Evolutionary conservation across 2,797 vertebrate genomes (phyloP), one percentile per base, ranked within the genome.

Genomic region (Catostomus latipinnis): DNA sequence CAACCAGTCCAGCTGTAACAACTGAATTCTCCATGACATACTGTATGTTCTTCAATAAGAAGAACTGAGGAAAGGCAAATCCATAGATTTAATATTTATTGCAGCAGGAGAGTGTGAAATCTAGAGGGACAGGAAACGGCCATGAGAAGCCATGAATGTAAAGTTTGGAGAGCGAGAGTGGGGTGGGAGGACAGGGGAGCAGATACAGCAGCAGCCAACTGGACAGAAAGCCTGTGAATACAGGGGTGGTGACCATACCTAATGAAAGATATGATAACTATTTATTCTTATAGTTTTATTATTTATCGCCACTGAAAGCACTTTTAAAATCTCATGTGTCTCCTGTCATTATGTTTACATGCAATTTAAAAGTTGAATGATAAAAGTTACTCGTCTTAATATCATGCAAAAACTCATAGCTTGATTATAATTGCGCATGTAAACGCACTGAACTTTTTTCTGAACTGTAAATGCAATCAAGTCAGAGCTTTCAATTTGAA

Each of bases 81-180:
- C 70, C 69, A 54, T 66, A 58, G 79, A 74, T 74, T 78, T 66
- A 13, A 49, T 76, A 61, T 57, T 76, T 78, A 71, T 83, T 49
- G 50, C 61, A 62, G 71, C 56, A 65, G 62, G 73, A 46, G 71
- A 71, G 75, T 81, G 65, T 76, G 52, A 81, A 85, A 22, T 80
- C 54, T 48, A 84, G 62, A 48, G 6, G 63, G 49, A 81, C 78
- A 80, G 69, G 71, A 84, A 85, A 74, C 56, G 63, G 65, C 66
- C 53, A 46, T 53, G 70, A n/a, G n/a, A n/a, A n/a, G n/a, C n/a
- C n/a, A 81, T 74, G 86, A 84, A 80, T 83, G 60, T 78, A 71
- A 62, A 48, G 74, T 82, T 65, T 46, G 67, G 56, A 56, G 71
- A 62, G 82, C 65, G 34, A 56, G 67, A 52, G 71, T 34, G 71